Evolutionary conservation across 2,797 vertebrate species (phyloP).

Genomic region (Mastacembelus armatus): DNA sequence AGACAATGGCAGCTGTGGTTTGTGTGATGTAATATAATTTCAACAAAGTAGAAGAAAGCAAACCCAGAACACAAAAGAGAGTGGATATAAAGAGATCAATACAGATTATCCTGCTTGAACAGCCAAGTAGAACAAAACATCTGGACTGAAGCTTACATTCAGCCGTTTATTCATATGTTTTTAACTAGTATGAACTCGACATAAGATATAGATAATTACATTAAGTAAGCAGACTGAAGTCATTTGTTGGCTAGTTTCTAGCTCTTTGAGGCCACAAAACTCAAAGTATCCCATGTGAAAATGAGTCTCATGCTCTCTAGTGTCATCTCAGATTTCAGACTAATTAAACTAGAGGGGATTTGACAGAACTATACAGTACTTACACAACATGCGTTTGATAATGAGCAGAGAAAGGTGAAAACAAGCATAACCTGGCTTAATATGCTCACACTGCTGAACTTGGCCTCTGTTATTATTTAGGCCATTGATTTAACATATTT

Average conservation of each 20-base stretch:
- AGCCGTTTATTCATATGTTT: too few species aligned
- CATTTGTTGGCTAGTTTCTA: not conserved
- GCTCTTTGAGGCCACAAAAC: not conserved
- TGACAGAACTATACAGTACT: not conserved
- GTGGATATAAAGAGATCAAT: not conserved
- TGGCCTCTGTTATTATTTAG: not conserved
- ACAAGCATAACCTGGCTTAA: not conserved
- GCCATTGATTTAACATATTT: too few species aligned
- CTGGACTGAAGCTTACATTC: not conserved
- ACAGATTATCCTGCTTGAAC: not conserved
- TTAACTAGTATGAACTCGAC: too few species aligned
- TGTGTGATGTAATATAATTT: not conserved
- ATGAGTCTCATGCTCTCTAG: too few species aligned
- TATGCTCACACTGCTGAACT: not conserved
- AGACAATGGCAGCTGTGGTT: not conserved
- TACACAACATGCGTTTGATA: not conserved
- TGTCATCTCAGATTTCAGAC: not conserved
- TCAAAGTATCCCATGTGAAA: not conserved
- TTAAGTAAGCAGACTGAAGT: too few species aligned
- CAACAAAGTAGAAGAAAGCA: constrained; percentile 12
- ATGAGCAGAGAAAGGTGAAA: not conserved
- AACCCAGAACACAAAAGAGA: constrained; percentile 5
- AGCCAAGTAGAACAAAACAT: constrained; percentile 16
- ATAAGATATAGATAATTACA: too few species aligned
- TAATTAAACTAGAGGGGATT: too few species aligned